Conservation (phyloP, 2,113 vertebrate genomes). For the Salvelinus namaycush region DNA sequence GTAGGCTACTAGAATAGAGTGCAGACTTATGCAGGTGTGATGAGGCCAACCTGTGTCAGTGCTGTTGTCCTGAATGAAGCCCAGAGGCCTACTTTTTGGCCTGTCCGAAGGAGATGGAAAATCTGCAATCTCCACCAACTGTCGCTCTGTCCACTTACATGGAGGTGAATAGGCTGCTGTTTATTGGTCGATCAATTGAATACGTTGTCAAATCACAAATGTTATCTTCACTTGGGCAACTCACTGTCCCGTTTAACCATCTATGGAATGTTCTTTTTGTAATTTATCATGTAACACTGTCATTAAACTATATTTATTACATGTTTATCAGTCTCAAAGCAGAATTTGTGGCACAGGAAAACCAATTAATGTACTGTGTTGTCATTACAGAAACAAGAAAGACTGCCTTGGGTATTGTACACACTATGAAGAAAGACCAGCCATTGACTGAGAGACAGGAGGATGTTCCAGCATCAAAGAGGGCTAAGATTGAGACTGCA, state of each 20-base stretch:
- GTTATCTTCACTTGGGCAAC: no score
- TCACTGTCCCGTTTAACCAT: no score
- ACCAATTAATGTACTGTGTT: not conserved
- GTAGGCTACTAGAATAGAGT: not conserved
- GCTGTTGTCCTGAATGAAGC: conserved; percentile 68
- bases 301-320: not conserved
- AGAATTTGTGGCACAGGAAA: not conserved
- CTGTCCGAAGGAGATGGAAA: conserved; percentile 84
- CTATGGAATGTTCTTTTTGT: not conserved
- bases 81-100: conserved; percentile 87
- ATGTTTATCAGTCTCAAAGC: not conserved
- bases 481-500: conserved; percentile 58
- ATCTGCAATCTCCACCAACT: conserved; percentile 85
- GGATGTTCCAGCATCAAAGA: conserved; percentile 57
- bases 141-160: conserved; percentile 82
- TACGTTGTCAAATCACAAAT: not conserved
- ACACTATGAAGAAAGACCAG: conserved; percentile 39
- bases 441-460: conserved; percentile 11
- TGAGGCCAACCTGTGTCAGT: not conserved
- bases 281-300: not conserved
- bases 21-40: not conserved
- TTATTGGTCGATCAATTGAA: not conserved
- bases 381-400: conserved; percentile 57
- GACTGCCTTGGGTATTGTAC: conserved; percentile 58
- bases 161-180: conserved; percentile 75